Conservation (phyloP, 2,888 invertebrate species). For the Reticulitermes lucifugus region DNA sequence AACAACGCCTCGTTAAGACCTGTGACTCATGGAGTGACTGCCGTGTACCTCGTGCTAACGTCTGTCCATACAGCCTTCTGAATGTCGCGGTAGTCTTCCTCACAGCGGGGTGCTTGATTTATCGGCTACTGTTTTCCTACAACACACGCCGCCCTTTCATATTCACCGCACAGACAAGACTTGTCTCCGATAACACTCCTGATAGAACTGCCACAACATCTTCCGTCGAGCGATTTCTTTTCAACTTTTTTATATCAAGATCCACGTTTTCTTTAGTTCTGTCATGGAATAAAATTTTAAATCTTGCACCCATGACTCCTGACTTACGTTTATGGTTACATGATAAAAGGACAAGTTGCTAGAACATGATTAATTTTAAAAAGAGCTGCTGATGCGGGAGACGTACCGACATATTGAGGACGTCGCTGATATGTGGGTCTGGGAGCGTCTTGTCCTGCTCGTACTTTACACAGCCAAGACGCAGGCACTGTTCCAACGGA, state of each 20-base stretch:
- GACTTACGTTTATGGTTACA: neutral
- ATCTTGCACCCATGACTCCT: neutral
- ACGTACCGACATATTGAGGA: neutral
- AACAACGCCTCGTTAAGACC: neutral
- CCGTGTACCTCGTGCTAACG: neutral
- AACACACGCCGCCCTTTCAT: conserved; percentile 30
- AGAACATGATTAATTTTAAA: neutral
- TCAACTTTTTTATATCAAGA: conserved; percentile 27
- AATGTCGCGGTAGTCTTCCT: neutral
- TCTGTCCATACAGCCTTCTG: neutral
- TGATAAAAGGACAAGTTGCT: neutral
- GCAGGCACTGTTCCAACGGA: too few species aligned
- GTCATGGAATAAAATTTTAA: conserved; percentile 5
- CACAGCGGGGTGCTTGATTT: conserved; percentile 37
- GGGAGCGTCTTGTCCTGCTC: neutral
- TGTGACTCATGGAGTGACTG: neutral
- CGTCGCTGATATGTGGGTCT: neutral
- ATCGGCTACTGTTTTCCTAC: conserved; percentile 34
- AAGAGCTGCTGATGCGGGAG: neutral
- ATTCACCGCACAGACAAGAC: conserved; percentile 20
- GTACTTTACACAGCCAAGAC: too few species aligned
- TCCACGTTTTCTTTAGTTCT: conserved; percentile 19
- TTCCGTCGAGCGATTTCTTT: conserved; percentile 6
- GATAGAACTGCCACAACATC: conserved; percentile 24
- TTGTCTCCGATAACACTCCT: conserved; percentile 13